phyloP scores from a whole-genome alignment of 2,888 invertebrate species.

The Gymnosoma rotundatum region DNA sequence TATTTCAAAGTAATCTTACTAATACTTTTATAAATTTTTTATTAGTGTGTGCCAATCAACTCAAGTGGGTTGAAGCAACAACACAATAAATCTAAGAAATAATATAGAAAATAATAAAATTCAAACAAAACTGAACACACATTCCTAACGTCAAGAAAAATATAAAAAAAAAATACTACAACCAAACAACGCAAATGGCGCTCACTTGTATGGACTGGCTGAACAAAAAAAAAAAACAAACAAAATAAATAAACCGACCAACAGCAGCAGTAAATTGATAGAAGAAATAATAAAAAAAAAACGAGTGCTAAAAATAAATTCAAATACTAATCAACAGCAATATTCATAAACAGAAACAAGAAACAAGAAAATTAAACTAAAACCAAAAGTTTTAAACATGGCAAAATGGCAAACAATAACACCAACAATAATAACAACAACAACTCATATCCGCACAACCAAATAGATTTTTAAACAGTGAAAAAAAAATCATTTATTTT shows the following conservation, averaged over 20 bases:
- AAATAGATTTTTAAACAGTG: slow-evolving; percentile 48
- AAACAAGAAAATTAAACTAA: slow-evolving; percentile 13
- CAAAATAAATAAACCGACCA: not conserved
- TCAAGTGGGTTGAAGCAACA: slow-evolving; percentile 55
- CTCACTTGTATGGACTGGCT: slow-evolving; percentile 36
- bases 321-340: slow-evolving; percentile 13
- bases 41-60: slow-evolving; percentile 16
- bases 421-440: slow-evolving; percentile 26
- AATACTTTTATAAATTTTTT: slow-evolving; percentile 7
- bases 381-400: slow-evolving; percentile 18
- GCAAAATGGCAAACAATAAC: slow-evolving; percentile 27
- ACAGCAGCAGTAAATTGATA: slow-evolving; percentile 14
- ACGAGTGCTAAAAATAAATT: slow-evolving; percentile 38
- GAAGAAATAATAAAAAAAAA: slow-evolving; percentile 9
- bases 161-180: not conserved
- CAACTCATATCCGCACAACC: slow-evolving; percentile 48
- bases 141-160: slow-evolving; percentile 54
- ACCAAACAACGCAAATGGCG: slow-evolving; percentile 57
- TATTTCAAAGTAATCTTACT: slow-evolving; percentile 6
- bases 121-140: slow-evolving; percentile 53
- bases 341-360: not conserved
- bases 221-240: slow-evolving; percentile 27
- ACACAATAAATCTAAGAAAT: slow-evolving; percentile 29
- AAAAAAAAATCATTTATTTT: slow-evolving; percentile 9
- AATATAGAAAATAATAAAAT: slow-evolving; percentile 32